These are phyloP conservation scores for Bombus ignitus DNA, from an alignment of 1,140 invertebrate species.

Conservation along the genomic window DNA sequence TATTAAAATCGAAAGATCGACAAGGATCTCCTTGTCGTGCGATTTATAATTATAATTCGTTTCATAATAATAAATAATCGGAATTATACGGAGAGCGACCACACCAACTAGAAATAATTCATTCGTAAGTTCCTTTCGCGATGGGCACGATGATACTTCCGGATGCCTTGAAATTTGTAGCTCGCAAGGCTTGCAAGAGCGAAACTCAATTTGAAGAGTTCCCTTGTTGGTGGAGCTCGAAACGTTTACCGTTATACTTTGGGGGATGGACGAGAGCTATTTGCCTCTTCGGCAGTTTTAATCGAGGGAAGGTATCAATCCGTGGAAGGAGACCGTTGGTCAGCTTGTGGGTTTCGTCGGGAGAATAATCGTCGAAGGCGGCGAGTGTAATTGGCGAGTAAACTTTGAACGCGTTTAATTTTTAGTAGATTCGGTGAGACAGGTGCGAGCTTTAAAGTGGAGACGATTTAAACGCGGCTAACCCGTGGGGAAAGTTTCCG, in stretches of 20 bases:
- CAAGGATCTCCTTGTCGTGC: too few species aligned
- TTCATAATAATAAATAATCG: neutral
- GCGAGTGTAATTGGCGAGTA: neutral
- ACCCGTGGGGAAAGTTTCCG: neutral
- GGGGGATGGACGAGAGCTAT: neutral
- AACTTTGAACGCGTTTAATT: neutral
- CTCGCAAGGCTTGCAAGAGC: neutral
- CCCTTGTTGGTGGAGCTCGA: neutral
- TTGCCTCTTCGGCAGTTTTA: neutral
- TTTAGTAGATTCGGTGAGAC: neutral
- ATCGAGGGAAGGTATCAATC: neutral
- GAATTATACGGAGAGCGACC: too few species aligned
- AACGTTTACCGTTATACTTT: slow-evolving; percentile 10
- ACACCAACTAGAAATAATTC: too few species aligned
- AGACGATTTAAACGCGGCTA: neutral
- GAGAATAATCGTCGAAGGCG: neutral
- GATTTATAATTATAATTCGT: neutral
- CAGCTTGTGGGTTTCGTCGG: neutral
- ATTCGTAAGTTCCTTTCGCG: too few species aligned
- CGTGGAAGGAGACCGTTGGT: neutral
- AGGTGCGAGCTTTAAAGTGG: neutral
- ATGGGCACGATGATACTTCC: neutral
- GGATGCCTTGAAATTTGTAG: neutral
- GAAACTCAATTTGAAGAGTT: neutral
- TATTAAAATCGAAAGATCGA: too few species aligned